A percentile compares a stretch with the other conserved stretches of the same genome.
Conservation (phyloP, 1,140 invertebrate species). For the Leptopilina clavipes region DNA sequence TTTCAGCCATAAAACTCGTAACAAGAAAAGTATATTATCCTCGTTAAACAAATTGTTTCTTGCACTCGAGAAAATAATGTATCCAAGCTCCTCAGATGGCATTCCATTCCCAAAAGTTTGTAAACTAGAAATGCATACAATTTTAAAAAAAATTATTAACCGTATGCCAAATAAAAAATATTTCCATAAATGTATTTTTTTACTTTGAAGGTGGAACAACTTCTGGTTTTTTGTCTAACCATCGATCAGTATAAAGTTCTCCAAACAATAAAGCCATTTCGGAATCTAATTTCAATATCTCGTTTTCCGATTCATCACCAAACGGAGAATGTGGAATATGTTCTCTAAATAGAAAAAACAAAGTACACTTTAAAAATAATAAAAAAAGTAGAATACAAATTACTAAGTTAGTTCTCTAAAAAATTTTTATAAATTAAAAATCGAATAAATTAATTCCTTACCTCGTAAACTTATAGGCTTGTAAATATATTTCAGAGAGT, state of each 20-base stretch:
- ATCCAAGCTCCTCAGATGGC: constrained; percentile 69
- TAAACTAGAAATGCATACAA: constrained; percentile 45
- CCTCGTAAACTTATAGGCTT: constrained; percentile 77
- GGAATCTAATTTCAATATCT: constrained; percentile 76
- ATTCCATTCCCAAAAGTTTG: constrained; percentile 66
- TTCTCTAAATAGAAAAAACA: constrained; percentile 49
- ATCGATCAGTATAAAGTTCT: constrained; percentile 78
- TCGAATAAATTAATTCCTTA: constrained; percentile 43
- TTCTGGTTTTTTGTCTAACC: constrained; percentile 75
- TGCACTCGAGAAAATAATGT: constrained; percentile 71
- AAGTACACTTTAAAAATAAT: no score
- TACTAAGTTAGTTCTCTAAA: no score
- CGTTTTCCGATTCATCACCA: constrained; percentile 71
- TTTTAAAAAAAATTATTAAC: background rate
- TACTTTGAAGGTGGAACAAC: constrained; percentile 65
- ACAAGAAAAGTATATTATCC: constrained; percentile 69
- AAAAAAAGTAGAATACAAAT: no score
- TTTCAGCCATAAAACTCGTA: constrained; percentile 76
- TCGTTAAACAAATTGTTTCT: constrained; percentile 67
- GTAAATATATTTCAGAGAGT: constrained; percentile 78
- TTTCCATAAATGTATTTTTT: background rate
- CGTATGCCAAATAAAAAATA: background rate
- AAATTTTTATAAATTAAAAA: no score
- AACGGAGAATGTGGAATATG: constrained; percentile 74
- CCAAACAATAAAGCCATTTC: constrained; percentile 79